Percentiles rank a stretch among this genome's conserved stretches.
phyloP scores from a whole-genome alignment of 1,140 invertebrate genomes.

The Bradynema listronoti region DNA sequence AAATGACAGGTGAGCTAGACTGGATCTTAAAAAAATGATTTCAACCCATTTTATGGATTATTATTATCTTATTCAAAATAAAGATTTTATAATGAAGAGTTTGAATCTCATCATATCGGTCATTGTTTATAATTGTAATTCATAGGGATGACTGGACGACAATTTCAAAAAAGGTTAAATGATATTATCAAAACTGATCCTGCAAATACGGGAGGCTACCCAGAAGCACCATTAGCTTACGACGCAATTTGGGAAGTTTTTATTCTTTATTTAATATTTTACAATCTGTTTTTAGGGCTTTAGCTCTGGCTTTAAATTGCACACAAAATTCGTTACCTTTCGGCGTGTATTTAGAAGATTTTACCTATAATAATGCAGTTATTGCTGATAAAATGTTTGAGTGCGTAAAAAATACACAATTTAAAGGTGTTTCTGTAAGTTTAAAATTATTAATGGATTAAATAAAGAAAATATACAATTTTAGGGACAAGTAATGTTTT shows the following conservation, averaged over 20 bases:
- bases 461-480: neutral
- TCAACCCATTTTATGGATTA: conserved; percentile 8
- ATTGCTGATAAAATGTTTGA: conserved; percentile 90
- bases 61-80: no score
- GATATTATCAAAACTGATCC: conserved; percentile 48
- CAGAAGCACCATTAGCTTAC: no score
- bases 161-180: conserved; percentile 46
- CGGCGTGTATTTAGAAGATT: conserved; percentile 72
- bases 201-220: conserved; percentile 69
- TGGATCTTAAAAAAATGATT: no score
- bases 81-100: no score
- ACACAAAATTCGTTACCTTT: conserved; percentile 70
- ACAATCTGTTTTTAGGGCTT: conserved; percentile 36
- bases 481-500: conserved; percentile 65
- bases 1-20: no score
- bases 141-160: conserved; percentile 46
- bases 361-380: conserved; percentile 90
- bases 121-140: no score
- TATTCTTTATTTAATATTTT: neutral
- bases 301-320: conserved; percentile 74
- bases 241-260: neutral
- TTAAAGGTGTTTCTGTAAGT: conserved; percentile 86
- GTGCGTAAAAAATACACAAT: conserved; percentile 92
- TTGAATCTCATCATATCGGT: no score
- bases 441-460: conserved; percentile 3